These are phyloP conservation scores for Lordiphosa fenestrarum DNA, from an alignment of 2,888 invertebrate genomes.

Conservation along the genomic window DNA sequence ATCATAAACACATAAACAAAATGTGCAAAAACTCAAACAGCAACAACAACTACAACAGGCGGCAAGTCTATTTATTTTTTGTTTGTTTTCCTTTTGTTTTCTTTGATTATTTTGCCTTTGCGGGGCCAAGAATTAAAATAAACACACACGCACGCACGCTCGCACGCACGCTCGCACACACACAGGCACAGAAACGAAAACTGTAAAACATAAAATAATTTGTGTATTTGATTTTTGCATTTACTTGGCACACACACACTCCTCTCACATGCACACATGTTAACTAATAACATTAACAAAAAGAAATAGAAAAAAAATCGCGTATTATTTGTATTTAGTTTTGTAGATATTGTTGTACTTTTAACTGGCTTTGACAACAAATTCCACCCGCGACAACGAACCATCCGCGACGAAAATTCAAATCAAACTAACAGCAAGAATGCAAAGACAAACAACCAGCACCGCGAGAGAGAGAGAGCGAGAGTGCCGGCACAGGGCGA, in stretches of 20 bases:
- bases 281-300: constrained; percentile 9
- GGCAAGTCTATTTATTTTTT: constrained; percentile 2
- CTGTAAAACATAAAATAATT: too few species aligned
- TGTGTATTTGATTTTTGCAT: too few species aligned
- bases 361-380: constrained; percentile 28
- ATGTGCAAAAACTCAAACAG: constrained; percentile 15
- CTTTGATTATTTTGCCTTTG: constrained; percentile 6
- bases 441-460: constrained; percentile 3
- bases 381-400: constrained; percentile 20
- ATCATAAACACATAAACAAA: constrained; percentile 3
- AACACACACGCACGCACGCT: constrained; percentile 1
- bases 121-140: constrained; percentile 9
- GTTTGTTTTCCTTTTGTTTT: constrained; percentile 22
- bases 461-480: neutral
- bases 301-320: constrained; percentile 13
- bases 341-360: constrained; percentile 22
- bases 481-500: neutral
- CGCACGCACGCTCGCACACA: neutral
- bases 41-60: constrained; percentile 4
- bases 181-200: neutral
- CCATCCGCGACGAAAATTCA: constrained; percentile 26
- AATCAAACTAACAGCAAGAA: neutral
- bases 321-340: constrained; percentile 8
- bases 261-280: neutral
- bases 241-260: neutral